phyloP scores from a whole-genome alignment of 2,797 vertebrate species.

The Brachyalestes nurse region DNA sequence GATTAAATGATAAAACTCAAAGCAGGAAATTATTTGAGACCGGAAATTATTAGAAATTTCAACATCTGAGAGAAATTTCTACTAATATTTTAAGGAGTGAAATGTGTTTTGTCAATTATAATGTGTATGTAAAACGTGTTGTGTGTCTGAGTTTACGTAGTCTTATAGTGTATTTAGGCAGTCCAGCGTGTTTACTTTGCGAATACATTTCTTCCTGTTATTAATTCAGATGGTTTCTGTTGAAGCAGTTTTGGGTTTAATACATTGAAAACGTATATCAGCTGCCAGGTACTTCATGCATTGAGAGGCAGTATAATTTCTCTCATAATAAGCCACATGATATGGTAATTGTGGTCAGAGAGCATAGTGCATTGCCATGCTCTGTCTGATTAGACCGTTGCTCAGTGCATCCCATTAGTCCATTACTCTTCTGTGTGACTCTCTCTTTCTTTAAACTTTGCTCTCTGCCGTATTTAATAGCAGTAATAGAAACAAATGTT shows the following conservation, averaged over 20 bases:
- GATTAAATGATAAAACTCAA: too few relatives aligned
- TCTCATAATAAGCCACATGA: conserved; percentile 51
- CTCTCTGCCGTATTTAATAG: conserved; percentile 69
- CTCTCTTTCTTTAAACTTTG: conserved; percentile 59
- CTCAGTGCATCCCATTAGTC: conserved; percentile 68
- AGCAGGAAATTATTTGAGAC: too few relatives aligned
- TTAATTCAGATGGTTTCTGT: conserved; percentile 22
- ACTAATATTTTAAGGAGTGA: neutral
- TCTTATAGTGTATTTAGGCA: neutral
- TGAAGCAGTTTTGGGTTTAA: conserved; percentile 35
- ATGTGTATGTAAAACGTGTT: neutral
- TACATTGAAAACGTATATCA: conserved; percentile 37
- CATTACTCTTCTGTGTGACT: conserved; percentile 62
- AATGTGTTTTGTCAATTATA: neutral
- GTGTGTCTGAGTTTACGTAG: neutral
- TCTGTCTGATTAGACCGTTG: conserved; percentile 61
- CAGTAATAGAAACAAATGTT: conserved; percentile 78
- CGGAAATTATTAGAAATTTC: too few relatives aligned
- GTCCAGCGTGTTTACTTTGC: neutral
- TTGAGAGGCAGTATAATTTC: conserved; percentile 41
- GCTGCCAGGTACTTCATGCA: conserved; percentile 35
- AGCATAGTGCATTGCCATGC: conserved; percentile 43
- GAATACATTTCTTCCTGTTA: conserved; percentile 14
- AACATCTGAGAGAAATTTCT: neutral
- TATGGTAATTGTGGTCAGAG: conserved; percentile 48